Base-by-base conservation (phyloP, 2,888 invertebrate genomes). In the Subacronicta megacephala region DNA sequence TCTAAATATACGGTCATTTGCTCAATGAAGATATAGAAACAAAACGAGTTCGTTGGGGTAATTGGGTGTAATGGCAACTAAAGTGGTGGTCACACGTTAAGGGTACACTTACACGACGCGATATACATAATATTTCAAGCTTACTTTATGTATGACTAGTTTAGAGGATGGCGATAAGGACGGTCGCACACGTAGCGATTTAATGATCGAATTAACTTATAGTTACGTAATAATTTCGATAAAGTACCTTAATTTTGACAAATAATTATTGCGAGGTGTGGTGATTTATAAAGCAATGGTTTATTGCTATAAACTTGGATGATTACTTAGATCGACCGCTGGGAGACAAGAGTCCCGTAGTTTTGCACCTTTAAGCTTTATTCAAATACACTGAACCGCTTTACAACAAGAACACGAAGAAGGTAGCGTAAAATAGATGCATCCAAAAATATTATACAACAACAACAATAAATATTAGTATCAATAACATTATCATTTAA, bases 91-190 rank as follows among this genome's bases (percentile, higher is more conserved):
- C 86, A 86, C 83, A 85, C 82, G 65, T 84, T 83, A 81, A 76
- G 57, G 73, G 56, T 83, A 82, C 72, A 75, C 81, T 85, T 86
- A 87, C 63, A 79, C 79, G 82, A 87, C 72, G 85, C 81, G 81
- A 85, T 87, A 85, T 63, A 59, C 23, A 66, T 78, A 75, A 80
- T 85, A 84, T 63, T 82, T 81, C 76, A 88, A 89, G 89, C 89
- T 92, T 93, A 91, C 75, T 81, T 78, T 77, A 81, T 68, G 75
- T 90, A 89, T 87, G 87, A 93, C 93, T 94, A 94, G 93, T 94
- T 93, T 94, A 94, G 94, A 94, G 93, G 94, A 94, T 94, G 94
- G 93, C 93, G 92, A 89, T 89, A 84, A 88, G 94, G 94, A 94
- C 94, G 94, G 94, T 92, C 92, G 92, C 90, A 87, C 81, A 88